phyloP scores from a whole-genome alignment of 2,797 vertebrate species.

The Poecilia velifera region DNA sequence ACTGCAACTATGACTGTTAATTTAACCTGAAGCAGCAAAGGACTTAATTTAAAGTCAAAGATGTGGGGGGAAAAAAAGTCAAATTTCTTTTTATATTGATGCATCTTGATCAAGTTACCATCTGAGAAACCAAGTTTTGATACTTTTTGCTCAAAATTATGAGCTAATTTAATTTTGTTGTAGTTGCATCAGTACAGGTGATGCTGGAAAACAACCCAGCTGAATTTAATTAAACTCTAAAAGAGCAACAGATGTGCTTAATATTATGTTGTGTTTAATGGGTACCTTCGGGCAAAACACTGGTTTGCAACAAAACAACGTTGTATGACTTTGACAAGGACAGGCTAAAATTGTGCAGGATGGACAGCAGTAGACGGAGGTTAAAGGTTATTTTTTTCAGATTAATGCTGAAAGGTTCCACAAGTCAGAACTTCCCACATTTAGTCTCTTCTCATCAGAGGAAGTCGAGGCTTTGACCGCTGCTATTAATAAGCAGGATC shows the following conservation, averaged over 20 bases:
- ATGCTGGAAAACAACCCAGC: not conserved
- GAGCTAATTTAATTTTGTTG: not conserved
- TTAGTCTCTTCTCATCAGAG: not conserved
- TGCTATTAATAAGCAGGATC: not conserved
- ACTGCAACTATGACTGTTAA: no score
- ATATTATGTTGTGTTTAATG: not conserved
- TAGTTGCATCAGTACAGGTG: not conserved
- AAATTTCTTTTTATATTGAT: no score
- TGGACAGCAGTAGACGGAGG: not conserved
- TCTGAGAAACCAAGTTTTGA: no score
- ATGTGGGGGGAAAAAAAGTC: no score
- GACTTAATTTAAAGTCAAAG: no score
- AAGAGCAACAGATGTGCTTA: not conserved
- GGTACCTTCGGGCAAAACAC: not conserved
- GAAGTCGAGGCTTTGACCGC: not conserved
- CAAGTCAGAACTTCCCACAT: not conserved
- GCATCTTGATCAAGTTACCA: no score
- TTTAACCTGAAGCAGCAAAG: no score
- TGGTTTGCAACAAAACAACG: not conserved
- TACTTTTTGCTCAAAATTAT: not conserved
- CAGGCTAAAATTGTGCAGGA: not conserved
- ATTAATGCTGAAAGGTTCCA: not conserved
- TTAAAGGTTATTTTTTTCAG: not conserved
- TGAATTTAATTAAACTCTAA: not conserved
- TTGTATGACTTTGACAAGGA: not conserved